phyloP scores from a whole-genome alignment of 2,888 invertebrate genomes.

The Candidula unifasciata region DNA sequence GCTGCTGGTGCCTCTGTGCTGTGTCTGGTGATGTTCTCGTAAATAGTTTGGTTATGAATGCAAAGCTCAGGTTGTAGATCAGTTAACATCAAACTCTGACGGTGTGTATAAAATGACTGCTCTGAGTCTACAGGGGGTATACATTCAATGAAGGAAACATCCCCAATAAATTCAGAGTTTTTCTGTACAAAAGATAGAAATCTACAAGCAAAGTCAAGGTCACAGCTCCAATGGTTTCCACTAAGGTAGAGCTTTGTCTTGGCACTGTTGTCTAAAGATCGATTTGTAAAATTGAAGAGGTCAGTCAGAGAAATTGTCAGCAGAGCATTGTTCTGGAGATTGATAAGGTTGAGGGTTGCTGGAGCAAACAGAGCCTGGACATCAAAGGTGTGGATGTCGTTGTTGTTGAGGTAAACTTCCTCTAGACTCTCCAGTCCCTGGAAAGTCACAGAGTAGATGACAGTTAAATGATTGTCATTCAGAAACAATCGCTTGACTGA shows the following conservation, averaged over 20 bases:
- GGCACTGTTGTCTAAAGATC: background rate
- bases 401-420: conserved; percentile 57
- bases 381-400: conserved; percentile 57
- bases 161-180: conserved; percentile 22
- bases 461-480: conserved; percentile 58
- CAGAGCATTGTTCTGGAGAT: conserved; percentile 53
- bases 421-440: conserved; percentile 55
- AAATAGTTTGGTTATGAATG: conserved; percentile 37
- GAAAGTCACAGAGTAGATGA: conserved; percentile 57
- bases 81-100: background rate
- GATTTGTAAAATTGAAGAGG: background rate
- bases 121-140: background rate
- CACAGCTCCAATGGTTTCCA: conserved; percentile 55
- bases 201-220: conserved; percentile 48
- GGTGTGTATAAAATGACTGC: background rate
- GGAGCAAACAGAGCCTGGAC: conserved; percentile 55
- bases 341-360: conserved; percentile 47
- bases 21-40: conserved; percentile 28
- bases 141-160: conserved; percentile 30
- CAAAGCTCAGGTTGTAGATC: conserved; percentile 41
- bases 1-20: conserved; percentile 5
- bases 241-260: conserved; percentile 21
- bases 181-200: conserved; percentile 49
- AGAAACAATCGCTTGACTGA: conserved; percentile 57
- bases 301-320: conserved; percentile 34